Evolutionary conservation across 2,888 invertebrate genomes (phyloP).

Genomic region (Caenorhabditis panamensis): DNA sequence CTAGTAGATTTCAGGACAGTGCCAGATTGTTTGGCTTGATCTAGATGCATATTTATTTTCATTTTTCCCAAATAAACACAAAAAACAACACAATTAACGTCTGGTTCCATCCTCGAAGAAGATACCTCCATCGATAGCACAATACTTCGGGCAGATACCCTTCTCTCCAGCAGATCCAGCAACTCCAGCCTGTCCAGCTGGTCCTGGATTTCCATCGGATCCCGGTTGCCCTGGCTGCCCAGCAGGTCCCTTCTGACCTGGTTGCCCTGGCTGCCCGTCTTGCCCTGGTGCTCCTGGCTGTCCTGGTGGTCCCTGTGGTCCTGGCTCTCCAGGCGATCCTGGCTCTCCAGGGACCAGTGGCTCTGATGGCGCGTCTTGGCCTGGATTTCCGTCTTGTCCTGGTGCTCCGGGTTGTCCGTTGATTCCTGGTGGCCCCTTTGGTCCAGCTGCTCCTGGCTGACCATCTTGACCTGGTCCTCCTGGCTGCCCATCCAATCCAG

Average conservation of each 20-base stretch:
- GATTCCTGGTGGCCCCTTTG: slow-evolving; percentile 73
- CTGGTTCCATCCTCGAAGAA: slow-evolving; percentile 78
- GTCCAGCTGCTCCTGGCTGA: slow-evolving; percentile 70
- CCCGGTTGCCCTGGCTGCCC: slow-evolving; percentile 67
- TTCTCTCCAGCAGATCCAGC: slow-evolving; percentile 72
- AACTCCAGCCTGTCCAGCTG: slow-evolving; percentile 73
- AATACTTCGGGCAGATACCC: slow-evolving; percentile 74
- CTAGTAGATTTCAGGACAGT: no score
- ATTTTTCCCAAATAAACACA: no score
- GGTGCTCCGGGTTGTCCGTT: slow-evolving; percentile 65
- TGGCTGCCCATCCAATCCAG: slow-evolving; percentile 76
- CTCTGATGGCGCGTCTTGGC: slow-evolving; percentile 72
- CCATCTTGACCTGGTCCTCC: slow-evolving; percentile 73
- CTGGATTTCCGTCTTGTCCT: slow-evolving; percentile 70
- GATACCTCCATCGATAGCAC: slow-evolving; percentile 74
- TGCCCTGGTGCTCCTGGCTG: slow-evolving; percentile 75
- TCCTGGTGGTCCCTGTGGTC: slow-evolving; percentile 72
- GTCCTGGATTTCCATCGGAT: slow-evolving; percentile 72
- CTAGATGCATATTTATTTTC: no score
- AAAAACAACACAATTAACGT: slow-evolving; percentile 65
- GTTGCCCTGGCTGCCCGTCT: slow-evolving; percentile 77
- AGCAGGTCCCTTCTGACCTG: slow-evolving; percentile 62
- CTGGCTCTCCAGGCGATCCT: slow-evolving; percentile 73
- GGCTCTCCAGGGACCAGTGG: slow-evolving; percentile 75
- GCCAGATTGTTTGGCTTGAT: no score